Conservation (phyloP, 2,113 vertebrate genomes). For the Phyllostomus hastatus region DNA sequence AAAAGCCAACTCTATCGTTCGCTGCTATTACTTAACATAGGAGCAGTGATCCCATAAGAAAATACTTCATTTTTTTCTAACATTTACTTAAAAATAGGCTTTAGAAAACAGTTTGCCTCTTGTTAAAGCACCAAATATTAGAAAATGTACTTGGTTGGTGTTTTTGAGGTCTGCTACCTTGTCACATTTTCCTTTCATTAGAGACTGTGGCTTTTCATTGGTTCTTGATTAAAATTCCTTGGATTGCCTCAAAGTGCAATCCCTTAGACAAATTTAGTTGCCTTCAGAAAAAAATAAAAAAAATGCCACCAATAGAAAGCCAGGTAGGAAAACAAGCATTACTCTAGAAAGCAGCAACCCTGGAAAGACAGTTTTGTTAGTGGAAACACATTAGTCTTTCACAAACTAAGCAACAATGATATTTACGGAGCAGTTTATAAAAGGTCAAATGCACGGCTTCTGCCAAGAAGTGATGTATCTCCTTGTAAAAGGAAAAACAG, state of each 20-base stretch:
- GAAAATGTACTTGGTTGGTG: conserved; percentile 5
- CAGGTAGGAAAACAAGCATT: conserved; percentile 33
- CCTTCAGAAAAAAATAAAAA: conserved; percentile 28
- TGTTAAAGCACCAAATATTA: not conserved
- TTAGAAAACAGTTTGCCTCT: not conserved
- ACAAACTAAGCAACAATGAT: conserved; percentile 21
- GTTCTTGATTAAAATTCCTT: conserved; percentile 56
- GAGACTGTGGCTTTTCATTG: not conserved
- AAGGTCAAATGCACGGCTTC: conserved; percentile 69
- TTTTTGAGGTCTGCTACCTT: conserved; percentile 47
- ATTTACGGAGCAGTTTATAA: conserved; percentile 53
- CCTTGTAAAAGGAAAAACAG: not conserved
- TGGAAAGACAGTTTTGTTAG: conserved; percentile 71
- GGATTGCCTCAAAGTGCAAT: not conserved
- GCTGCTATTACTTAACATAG: not conserved
- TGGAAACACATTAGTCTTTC: conserved; percentile 41
- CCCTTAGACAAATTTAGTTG: conserved; percentile 52
- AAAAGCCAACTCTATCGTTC: not conserved
- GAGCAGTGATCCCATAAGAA: not conserved
- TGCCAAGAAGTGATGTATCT: conserved; percentile 18
- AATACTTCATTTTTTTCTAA: not conserved
- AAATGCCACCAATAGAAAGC: not conserved
- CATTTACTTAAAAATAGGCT: not conserved
- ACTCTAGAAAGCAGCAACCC: conserved; percentile 26
- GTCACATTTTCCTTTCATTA: not conserved